Evolutionary conservation across 2,113 vertebrate genomes (phyloP), one percentile per base, ranked within the genome.

Genomic region (Chaetops frenatus): DNA sequence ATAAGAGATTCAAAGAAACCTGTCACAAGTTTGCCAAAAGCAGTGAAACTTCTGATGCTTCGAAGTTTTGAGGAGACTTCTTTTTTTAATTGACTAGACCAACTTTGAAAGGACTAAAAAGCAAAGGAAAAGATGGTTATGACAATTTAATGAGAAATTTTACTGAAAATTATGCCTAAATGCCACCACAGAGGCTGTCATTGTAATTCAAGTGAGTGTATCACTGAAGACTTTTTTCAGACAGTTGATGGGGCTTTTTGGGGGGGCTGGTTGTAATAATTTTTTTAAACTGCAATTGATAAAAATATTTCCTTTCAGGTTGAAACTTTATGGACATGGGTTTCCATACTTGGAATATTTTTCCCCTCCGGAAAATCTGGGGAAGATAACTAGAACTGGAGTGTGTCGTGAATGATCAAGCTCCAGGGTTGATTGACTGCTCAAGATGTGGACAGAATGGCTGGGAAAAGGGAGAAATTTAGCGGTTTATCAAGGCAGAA

Each of bases 371-470:
- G 48, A 84, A 87, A 60, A 85, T 36, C 18, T 23, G 36, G 27
- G 7, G n/a, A 89, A 94, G 33, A 61, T 80, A 93, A 48, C 24
- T 38, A 19, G 40, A 65, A 13, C 22, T 82, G 65, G 76, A 73
- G 65, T 71, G 48, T 45, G 12, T 76, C 42, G 36, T 57, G 31
- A 79, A 51, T 53, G 15, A 11, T 51, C 76, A 88, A 85, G 28
- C 28, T 82, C 22, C 38, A 19, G 11, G 12, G 18, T 56, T 4
- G 0, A 72, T 61, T 57, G 58, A 48, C 66, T 36, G 7, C 62
- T 96, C 87, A 96, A 93, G 82, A 95, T 90, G 81, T 47, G 65
- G 81, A 84, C 27, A 87, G 64, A 92, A 94, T 91, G 72, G 4
- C 69, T 78, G 57, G 19, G 28, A 58, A 89, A 92, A 89, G 33